Evolutionary conservation across 2,888 invertebrate genomes (phyloP).

Genomic region (Chloroclystis v-ata): DNA sequence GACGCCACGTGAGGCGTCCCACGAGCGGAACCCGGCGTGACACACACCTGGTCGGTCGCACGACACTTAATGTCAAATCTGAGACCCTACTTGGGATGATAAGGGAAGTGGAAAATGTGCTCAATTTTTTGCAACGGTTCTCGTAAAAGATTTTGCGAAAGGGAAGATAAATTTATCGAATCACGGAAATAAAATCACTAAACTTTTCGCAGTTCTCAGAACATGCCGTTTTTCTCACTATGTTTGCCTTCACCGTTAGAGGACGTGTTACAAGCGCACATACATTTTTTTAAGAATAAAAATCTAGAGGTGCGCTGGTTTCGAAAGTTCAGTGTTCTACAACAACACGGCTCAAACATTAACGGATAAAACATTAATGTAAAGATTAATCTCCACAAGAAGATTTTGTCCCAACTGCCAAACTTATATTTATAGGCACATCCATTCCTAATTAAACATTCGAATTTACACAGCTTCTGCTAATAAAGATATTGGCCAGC

Average conservation of each 20-base stretch:
- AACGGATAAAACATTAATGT: too few relatives aligned
- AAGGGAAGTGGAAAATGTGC: conserved; percentile 20
- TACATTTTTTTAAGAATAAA: too few relatives aligned
- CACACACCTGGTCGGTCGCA: conserved; percentile 39
- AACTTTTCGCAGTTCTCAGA: too few relatives aligned
- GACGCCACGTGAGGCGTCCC: conserved; percentile 32
- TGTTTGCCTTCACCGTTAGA: too few relatives aligned
- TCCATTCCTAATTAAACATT: background rate
- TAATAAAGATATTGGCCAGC: conserved; percentile 1
- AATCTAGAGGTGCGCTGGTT: too few relatives aligned
- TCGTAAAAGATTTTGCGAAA: conserved; percentile 4
- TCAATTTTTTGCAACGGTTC: conserved; percentile 7
- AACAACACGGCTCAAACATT: too few relatives aligned
- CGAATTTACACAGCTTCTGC: background rate
- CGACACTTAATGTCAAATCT: conserved; percentile 40
- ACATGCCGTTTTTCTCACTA: too few relatives aligned
- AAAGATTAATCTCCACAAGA: too few relatives aligned
- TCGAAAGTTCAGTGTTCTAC: too few relatives aligned
- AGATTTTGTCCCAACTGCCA: too few relatives aligned
- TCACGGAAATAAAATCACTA: background rate
- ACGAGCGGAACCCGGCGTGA: conserved; percentile 25
- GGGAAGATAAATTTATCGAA: background rate
- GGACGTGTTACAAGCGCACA: too few relatives aligned
- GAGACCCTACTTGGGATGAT: conserved; percentile 23
- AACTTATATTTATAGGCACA: too few relatives aligned